A percentile compares a stretch with the other conserved stretches of the same genome.
Conservation (phyloP, 2,113 vertebrate species). For the Lagenorhynchus albirostris region DNA sequence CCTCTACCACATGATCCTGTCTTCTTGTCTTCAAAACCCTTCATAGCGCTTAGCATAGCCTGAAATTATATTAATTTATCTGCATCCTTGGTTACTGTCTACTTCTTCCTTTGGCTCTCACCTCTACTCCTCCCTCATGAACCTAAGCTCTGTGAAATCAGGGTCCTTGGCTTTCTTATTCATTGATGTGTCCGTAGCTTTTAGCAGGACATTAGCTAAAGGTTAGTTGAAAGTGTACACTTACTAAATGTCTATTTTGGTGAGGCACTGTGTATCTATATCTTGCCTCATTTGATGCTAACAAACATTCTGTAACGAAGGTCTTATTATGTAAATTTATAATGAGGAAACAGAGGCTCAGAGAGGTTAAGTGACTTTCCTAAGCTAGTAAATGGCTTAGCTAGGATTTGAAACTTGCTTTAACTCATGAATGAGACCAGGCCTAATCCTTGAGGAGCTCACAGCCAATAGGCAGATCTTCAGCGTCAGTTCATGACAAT, state of each 20-base stretch:
- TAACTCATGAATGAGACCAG: background rate
- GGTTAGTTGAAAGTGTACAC: background rate
- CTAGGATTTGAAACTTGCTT: constrained; percentile 6
- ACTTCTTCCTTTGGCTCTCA: background rate
- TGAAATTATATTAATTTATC: background rate
- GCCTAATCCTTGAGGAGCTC: background rate
- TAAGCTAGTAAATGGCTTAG: background rate
- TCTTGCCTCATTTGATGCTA: background rate
- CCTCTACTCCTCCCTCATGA: background rate
- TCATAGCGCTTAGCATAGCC: background rate
- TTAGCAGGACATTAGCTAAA: background rate
- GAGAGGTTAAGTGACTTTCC: background rate
- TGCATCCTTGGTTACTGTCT: background rate
- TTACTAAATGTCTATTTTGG: background rate
- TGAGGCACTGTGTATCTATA: background rate
- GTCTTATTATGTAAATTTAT: background rate
- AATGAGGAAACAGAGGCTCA: background rate
- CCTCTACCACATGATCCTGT: background rate
- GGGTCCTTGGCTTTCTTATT: background rate
- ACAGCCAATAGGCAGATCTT: background rate
- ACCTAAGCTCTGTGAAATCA: background rate
- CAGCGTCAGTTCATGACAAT: background rate
- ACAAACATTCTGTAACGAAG: background rate
- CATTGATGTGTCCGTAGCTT: background rate
- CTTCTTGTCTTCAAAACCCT: background rate